phyloP scores from a whole-genome alignment of 2,888 invertebrate genomes.

The Andrena camellia region DNA sequence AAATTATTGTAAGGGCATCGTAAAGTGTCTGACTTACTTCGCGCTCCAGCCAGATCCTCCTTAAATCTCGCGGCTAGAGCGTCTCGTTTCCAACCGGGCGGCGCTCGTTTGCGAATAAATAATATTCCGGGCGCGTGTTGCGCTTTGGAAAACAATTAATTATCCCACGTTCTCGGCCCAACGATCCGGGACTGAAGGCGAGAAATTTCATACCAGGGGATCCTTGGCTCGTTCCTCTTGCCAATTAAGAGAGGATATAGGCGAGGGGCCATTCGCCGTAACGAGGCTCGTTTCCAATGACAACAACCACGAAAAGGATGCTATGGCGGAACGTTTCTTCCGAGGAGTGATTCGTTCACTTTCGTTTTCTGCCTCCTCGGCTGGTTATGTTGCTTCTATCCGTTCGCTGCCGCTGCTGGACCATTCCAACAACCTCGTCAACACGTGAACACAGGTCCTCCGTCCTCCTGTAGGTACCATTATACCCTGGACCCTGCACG shows the following conservation, averaged over 20 bases:
- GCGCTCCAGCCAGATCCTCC: conserved; percentile 4
- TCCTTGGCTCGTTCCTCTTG: conserved; percentile 66
- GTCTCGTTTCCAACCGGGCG: conserved; percentile 16
- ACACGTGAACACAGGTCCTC: not conserved
- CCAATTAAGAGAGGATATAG: conserved; percentile 75
- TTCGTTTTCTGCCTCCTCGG: conserved; percentile 63
- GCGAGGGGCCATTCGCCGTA: conserved; percentile 63
- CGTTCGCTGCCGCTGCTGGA: conserved; percentile 45
- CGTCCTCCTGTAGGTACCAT: not conserved
- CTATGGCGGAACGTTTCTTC: conserved; percentile 21
- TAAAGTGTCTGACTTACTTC: conserved; percentile 42
- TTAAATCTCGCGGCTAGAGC: conserved; percentile 35
- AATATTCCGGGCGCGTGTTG: conserved; percentile 26
- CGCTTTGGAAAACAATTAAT: conserved; percentile 67
- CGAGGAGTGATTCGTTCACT: conserved; percentile 56
- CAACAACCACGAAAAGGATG: conserved; percentile 49
- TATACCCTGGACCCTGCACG: not conserved
- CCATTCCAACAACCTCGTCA: conserved; percentile 22
- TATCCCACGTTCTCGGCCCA: conserved; percentile 37
- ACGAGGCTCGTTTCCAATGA: conserved; percentile 70
- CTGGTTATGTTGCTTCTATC: conserved; percentile 73
- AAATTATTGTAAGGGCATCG: conserved; percentile 34
- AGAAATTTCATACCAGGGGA: conserved; percentile 71
- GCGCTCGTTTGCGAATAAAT: conserved; percentile 43
- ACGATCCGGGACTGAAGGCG: conserved; percentile 68